Conservation (phyloP, 2,113 vertebrate genomes). For the Conger conger region DNA sequence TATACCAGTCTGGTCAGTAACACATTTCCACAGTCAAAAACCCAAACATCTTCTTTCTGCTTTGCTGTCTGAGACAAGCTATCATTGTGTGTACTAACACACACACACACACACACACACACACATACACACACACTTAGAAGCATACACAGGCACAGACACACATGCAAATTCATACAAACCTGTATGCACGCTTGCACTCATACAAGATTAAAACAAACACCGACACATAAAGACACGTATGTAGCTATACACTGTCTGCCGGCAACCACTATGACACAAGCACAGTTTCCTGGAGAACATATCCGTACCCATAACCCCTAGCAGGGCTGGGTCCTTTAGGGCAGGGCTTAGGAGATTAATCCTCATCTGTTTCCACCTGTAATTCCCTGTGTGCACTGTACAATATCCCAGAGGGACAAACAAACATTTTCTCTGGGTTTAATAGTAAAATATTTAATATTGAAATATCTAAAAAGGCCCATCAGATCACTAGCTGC, state of each 20-base stretch:
- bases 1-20: too few relatives aligned
- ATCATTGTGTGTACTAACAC: neutral
- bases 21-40: too few relatives aligned
- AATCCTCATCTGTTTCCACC: neutral
- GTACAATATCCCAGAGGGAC: neutral
- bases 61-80: too few relatives aligned
- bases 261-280: neutral
- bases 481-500: slow-evolving; percentile 33
- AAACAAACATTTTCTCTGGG: slow-evolving; percentile 5
- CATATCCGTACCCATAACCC: neutral
- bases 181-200: neutral
- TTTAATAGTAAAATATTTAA: neutral
- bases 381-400: neutral
- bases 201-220: too few relatives aligned
- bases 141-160: slow-evolving; percentile 8
- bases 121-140: slow-evolving; percentile 1
- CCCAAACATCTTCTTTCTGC: too few relatives aligned
- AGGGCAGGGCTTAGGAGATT: neutral
- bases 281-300: neutral
- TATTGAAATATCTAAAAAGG: slow-evolving; percentile 6
- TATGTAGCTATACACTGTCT: slow-evolving; percentile 15
- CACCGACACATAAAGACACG: neutral
- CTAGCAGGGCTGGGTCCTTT: neutral
- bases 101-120: slow-evolving; percentile 29
- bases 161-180: slow-evolving; percentile 24